Evolutionary conservation across 2,888 invertebrate genomes (phyloP), one percentile per base, ranked within the genome.

Genomic region (Ceriagrion tenellum): DNA sequence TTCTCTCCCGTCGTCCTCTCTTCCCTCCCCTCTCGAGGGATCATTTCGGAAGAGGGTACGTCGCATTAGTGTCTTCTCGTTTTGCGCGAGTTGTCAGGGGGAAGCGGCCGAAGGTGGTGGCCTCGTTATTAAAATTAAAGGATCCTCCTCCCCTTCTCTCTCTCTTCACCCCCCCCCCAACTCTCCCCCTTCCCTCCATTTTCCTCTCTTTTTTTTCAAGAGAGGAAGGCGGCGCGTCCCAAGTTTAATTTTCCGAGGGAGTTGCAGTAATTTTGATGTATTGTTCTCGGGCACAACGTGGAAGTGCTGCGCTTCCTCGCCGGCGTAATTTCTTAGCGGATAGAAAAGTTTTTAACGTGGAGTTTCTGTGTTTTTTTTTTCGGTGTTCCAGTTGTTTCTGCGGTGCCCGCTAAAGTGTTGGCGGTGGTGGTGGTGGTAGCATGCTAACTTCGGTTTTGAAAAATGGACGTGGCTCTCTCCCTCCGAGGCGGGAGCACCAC

Each of bases 21-120:
- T 26, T 13, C 89, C 55, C 26, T 40, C 18, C 26, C 35, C 47
- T 47, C 55, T 89, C 35, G 26, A 26, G 89, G 89, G 89, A 89
- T 89, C 89, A 55, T 55, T 89, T 89, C 47, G n/a, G 89, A 89
- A 26, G 55, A 16, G 55, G 55, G 55, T 55, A 47, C 89, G 89
- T 89, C 89, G 47, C 89, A 89, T 89, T 89, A 47, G 89, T 89
- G 89, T 89, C 89, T 89, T 35, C 89, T 89, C 47, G 55, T 89
- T 89, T 47, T 55, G 55, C 47, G 47, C 26, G n/a, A 55, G 47
- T 89, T 55, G 89, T 55, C 47, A 26, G 47, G 89, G n/a, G 47
- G 55, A 47, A 55, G 26, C 47, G 89, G 89, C 55, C 89, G 89
- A 89, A 47, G 89, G 89, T 89, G 47, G 89, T 55, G 47, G 47